Evolutionary conservation across 2,113 vertebrate genomes (phyloP), one percentile per base, ranked within the genome.

Genomic region (Grus americana): DNA sequence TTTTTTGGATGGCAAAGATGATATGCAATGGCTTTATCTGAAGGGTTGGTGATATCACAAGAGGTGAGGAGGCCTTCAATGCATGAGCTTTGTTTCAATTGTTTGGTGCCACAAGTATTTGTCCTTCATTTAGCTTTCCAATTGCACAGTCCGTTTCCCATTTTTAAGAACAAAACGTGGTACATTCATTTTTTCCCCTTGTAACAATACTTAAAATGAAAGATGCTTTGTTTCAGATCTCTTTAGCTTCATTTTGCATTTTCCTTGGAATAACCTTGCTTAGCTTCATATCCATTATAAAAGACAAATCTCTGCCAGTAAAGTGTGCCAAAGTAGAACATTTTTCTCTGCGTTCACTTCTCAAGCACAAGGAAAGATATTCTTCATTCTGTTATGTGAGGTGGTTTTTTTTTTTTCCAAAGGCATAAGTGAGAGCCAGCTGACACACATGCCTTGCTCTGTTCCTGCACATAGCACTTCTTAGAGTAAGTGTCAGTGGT

Each of bases 181-280:
- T 52, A 40, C 22, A 42, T 67, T 79, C 7, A 9, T 54, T 15
- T 47, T 59, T 66, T 52, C 5, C 13, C 49, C 52, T 26, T 38
- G 21, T 72, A 90, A 50, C 42, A 80, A 52, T 34, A 66, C 36
- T 87, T 85, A 79, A 92, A 94, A 82, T 96, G 76, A 93, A 94
- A 73, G 47, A 89, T 91, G 70, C 34, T 85, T 92, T 85, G 30
- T 85, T 96, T 91, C 61, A 57, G 70, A 38, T 68, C 58, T 93
- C 22, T 50, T 79, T 89, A 91, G 62, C 62, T 89, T 75, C 61
- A 50, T 91, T 93, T 91, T 61, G 29, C 67, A 6, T 95, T 96
- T 95, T 93, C 89, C 86, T 95, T 97, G 86, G 70, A 81, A 93
- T 95, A 94, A 92, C 88, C 92, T 97, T 94, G 76, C 88, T 75